Base-by-base conservation (phyloP, 2,113 vertebrate species). In the Poicephalus gulielmi region DNA sequence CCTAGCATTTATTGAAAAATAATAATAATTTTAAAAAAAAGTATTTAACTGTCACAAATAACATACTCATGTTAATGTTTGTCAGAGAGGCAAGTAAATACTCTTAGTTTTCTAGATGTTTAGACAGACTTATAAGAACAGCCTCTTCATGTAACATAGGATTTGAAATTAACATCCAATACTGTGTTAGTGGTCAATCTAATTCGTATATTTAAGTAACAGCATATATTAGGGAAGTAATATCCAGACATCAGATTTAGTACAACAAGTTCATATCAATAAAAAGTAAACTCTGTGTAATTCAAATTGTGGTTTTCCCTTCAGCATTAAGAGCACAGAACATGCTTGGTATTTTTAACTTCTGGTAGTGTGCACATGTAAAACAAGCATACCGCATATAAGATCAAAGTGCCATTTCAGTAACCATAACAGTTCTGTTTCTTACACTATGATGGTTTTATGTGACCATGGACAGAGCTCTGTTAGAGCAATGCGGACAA, bases 281-380 rank as follows among this genome's bases (percentile, higher is more conserved):
- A 98, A 96, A 96, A 98, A 98, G 96, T 97, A 98, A 98, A 98
- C 97, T 96, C 97, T 97, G 97, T 94, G 97, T 96, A 98, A 95
- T 86, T 97, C 92, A 96, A 97, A 95, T 73, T 97, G 97, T 98
- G 98, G 96, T 97, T 98, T 94, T 96, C 98, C 98, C 98, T 98
- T 98, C 96, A 98, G 92, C 98, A 57, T 97, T 94, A 98, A 84
- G 47, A 98, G 97, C 90, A 94, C 91, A 96, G 96, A 97, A 95
- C 86, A 96, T 85, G 92, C 97, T 97, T 98, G 95, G 90, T 90
- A 96, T 91, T 89, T 94, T 93, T 98, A 84, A 95, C 68, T 96
- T 96, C 97, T 91, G 96, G 96, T 98, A 98, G 97, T 98, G 97
- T 97, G 96, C 95, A 90, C 95, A 97, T 49, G 90, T 96, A 95